These are phyloP conservation scores for Argyrosomus japonicus DNA, from an alignment of 2,113 vertebrate species.

Conservation along the genomic window DNA sequence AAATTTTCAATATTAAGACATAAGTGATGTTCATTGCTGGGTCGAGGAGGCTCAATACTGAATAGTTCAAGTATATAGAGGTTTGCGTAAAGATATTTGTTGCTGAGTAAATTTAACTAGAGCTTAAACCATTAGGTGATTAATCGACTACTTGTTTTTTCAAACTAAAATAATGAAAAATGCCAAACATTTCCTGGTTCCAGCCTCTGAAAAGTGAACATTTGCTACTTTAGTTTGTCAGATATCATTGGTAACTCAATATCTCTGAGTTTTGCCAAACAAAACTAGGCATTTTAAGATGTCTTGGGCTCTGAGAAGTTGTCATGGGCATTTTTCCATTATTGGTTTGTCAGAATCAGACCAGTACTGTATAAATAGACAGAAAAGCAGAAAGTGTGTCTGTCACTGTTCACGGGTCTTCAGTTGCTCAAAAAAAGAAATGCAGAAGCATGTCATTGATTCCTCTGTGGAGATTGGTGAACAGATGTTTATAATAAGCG, in stretches of 20 bases:
- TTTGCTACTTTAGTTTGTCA: no score
- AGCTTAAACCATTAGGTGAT: not conserved
- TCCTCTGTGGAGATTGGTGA: slow-evolving; percentile 17
- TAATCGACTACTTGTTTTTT: no score
- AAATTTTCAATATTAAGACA: not conserved
- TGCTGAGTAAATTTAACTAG: not conserved
- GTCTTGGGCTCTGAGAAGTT: no score
- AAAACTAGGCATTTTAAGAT: not conserved
- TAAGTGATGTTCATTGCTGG: not conserved
- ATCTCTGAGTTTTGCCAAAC: no score
- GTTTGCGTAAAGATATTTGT: not conserved
- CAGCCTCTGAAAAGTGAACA: no score
- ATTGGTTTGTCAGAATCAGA: not conserved
- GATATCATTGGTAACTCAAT: no score
- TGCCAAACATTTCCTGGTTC: no score
- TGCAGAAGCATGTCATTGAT: slow-evolving; percentile 35
- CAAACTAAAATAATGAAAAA: no score
- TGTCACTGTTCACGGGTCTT: not conserved
- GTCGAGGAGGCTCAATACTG: not conserved
- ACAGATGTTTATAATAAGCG: slow-evolving; percentile 38
- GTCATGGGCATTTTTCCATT: no score
- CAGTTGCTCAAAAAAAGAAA: slow-evolving; percentile 9
- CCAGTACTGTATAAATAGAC: not conserved
- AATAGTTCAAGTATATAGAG: not conserved
- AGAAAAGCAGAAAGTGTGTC: not conserved